Percentiles rank a stretch among this genome's conserved stretches.
phyloP scores from a whole-genome alignment of 2,113 vertebrate species.

The Enhydra lutris region DNA sequence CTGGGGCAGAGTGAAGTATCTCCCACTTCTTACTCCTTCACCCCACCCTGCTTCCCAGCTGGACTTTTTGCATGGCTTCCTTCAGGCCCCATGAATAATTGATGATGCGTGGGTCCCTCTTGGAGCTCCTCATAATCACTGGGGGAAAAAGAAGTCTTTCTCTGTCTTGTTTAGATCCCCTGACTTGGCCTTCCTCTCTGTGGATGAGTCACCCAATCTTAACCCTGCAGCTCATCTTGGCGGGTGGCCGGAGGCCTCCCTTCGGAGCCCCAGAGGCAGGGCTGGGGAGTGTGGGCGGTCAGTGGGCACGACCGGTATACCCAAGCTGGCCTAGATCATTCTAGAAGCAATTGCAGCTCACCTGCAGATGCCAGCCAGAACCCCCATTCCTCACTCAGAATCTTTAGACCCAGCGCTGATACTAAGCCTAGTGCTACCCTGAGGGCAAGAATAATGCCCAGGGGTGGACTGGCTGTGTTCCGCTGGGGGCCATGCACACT shows the following conservation, averaged over 20 bases:
- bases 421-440: neutral
- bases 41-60: neutral
- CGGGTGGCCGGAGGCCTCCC: neutral
- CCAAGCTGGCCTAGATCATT: neutral
- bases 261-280: neutral
- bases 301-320: neutral
- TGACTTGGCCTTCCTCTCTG: neutral
- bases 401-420: neutral
- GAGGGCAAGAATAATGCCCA: neutral
- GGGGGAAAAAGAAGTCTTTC: neutral
- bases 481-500: neutral
- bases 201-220: conserved; percentile 1
- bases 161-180: neutral
- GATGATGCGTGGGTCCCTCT: neutral
- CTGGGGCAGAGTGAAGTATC: neutral
- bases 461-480: too few relatives aligned
- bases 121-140: neutral
- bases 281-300: neutral
- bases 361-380: neutral
- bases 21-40: neutral
- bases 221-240: neutral
- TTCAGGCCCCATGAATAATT: neutral
- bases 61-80: neutral
- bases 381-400: neutral
- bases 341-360: neutral